phyloP scores from a whole-genome alignment of 2,797 vertebrate species.

The Phoxinus dragarum region DNA sequence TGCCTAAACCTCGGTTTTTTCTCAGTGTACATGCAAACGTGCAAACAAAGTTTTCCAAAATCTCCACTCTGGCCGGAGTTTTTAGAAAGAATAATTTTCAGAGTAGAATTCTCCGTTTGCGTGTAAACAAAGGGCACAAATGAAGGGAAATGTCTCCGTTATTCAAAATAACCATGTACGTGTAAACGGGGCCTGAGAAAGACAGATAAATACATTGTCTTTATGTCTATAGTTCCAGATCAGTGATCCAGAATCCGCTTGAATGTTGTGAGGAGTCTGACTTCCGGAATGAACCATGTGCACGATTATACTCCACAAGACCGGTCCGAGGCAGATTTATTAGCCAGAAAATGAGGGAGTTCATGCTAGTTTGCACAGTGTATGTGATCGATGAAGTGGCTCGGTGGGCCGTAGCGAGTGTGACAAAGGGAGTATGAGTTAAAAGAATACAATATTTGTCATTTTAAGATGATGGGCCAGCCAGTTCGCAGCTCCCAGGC shows the following conservation, averaged over 20 bases:
- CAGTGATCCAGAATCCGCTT: background rate
- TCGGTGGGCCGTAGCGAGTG: conserved; percentile 17
- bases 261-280: conserved; percentile 12
- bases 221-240: background rate
- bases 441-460: conserved; percentile 50
- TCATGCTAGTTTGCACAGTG: conserved; percentile 43
- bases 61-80: too few species aligned
- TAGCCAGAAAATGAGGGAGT: conserved; percentile 23
- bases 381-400: conserved; percentile 47
- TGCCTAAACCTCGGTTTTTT: too few species aligned
- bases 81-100: too few species aligned
- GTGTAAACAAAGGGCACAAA: too few species aligned
- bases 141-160: too few species aligned
- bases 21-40: too few species aligned
- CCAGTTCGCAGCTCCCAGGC: conserved; percentile 27
- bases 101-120: too few species aligned
- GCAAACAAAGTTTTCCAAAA: too few species aligned
- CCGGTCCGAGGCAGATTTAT: conserved; percentile 41
- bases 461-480: conserved; percentile 39
- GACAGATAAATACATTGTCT: conserved; percentile 1
- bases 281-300: conserved; percentile 14
- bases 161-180: too few species aligned
- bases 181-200: background rate
- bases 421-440: conserved; percentile 49
- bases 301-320: conserved; percentile 21